Evolutionary conservation across 2,888 invertebrate species (phyloP).

Genomic region (Myathropa florea): DNA sequence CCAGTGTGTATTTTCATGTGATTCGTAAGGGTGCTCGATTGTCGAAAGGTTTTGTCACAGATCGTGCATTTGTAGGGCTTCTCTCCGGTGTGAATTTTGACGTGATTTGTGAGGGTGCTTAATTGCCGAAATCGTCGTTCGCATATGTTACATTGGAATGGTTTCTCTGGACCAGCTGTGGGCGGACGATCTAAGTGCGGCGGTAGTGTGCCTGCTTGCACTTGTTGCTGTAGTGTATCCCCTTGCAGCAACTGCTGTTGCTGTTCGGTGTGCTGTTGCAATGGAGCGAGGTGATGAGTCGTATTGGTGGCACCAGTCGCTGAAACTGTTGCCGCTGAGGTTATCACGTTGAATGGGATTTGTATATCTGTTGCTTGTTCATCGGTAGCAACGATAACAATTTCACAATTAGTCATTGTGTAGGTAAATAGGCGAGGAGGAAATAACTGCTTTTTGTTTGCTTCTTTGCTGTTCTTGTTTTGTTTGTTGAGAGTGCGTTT

Average conservation of each 20-base stretch:
- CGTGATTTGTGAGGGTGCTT: constrained; percentile 81
- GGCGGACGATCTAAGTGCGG: constrained; percentile 70
- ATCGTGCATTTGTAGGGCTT: constrained; percentile 81
- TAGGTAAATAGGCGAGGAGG: constrained; percentile 13
- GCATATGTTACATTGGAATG: constrained; percentile 81
- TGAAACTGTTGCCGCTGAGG: constrained; percentile 78
- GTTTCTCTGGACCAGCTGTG: constrained; percentile 78
- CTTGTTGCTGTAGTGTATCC: constrained; percentile 53
- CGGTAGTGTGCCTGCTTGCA: constrained; percentile 39
- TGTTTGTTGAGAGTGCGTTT: not conserved
- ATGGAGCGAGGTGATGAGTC: constrained; percentile 73
- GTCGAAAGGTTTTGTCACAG: constrained; percentile 81
- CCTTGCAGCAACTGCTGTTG: constrained; percentile 75
- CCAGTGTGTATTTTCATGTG: constrained; percentile 81
- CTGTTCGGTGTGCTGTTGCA: constrained; percentile 72
- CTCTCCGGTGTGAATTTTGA: constrained; percentile 81
- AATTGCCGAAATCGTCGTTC: constrained; percentile 80
- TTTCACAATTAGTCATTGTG: constrained; percentile 80
- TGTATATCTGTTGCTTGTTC: constrained; percentile 77
- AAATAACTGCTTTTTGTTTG: not conserved
- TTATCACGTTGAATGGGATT: constrained; percentile 78
- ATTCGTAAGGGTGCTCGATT: constrained; percentile 81
- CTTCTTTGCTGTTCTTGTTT: not conserved
- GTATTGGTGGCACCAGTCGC: constrained; percentile 79
- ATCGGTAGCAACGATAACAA: constrained; percentile 77